Evolutionary conservation across 2,888 invertebrate genomes (phyloP).

Genomic region (Protophormia terraenovae): DNA sequence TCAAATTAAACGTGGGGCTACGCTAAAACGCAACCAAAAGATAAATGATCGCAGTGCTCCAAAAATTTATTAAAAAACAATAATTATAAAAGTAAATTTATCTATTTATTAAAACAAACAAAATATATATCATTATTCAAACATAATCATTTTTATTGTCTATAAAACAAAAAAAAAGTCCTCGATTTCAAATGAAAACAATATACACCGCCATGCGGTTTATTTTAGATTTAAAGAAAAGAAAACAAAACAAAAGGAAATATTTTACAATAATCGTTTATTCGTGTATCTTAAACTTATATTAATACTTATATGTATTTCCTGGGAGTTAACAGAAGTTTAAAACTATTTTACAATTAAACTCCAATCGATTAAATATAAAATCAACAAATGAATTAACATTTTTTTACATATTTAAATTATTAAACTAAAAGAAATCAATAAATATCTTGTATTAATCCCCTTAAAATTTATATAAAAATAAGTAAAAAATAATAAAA

Average conservation of each 20-base stretch:
- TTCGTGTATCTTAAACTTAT: constrained; percentile 52
- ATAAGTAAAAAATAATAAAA: background rate
- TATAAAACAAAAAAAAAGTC: constrained; percentile 45
- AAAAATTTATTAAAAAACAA: constrained; percentile 86
- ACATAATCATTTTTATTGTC: constrained; percentile 64
- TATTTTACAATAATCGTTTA: constrained; percentile 56
- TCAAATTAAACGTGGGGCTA: constrained; percentile 94
- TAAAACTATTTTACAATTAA: constrained; percentile 67
- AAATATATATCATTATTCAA: constrained; percentile 42
- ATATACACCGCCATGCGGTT: constrained; percentile 66
- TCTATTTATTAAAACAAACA: constrained; percentile 41
- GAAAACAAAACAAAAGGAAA: background rate
- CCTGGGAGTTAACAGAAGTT: constrained; percentile 65
- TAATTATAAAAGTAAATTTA: constrained; percentile 45
- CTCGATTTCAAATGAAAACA: constrained; percentile 59
- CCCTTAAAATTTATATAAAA: constrained; percentile 36
- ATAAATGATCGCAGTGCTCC: constrained; percentile 91
- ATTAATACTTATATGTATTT: constrained; percentile 51
- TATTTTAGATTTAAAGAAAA: constrained; percentile 49
- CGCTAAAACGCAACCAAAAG: constrained; percentile 87
- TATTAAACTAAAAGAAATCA: constrained; percentile 28
- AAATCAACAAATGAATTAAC: constrained; percentile 54
- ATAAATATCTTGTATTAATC: constrained; percentile 56
- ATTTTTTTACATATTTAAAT: constrained; percentile 59
- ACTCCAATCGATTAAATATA: constrained; percentile 56